These are phyloP conservation scores for Cerastis leucographa DNA, from an alignment of 2,888 invertebrate species.

Conservation along the genomic window DNA sequence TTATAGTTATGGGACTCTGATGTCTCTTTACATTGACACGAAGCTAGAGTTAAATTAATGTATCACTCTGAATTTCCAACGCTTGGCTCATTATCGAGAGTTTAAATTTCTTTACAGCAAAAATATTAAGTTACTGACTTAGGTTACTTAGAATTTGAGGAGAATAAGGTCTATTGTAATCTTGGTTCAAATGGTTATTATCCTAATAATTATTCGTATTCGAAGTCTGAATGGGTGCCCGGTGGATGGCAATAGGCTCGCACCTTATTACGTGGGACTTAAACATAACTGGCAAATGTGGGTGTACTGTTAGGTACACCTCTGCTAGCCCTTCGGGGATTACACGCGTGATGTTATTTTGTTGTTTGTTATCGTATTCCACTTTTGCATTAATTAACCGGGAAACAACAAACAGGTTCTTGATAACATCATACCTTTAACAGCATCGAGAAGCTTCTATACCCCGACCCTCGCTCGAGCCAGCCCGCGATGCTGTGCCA, in stretches of 20 bases:
- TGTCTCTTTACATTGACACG: neutral
- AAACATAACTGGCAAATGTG: too few species aligned
- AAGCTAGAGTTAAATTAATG: neutral
- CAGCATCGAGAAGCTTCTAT: slow-evolving; percentile 15
- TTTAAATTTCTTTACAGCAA: neutral
- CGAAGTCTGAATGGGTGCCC: too few species aligned
- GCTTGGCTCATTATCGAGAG: neutral
- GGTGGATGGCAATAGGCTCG: too few species aligned
- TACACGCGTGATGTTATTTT: too few species aligned
- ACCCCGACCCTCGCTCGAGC: too few species aligned
- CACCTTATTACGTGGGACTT: too few species aligned
- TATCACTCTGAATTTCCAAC: neutral
- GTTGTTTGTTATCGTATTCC: too few species aligned
- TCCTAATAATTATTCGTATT: too few species aligned
- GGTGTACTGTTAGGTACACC: too few species aligned
- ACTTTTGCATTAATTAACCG: too few species aligned
- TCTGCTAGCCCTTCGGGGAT: too few species aligned
- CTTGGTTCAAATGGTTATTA: neutral
- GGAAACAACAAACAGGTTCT: neutral
- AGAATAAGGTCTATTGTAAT: neutral
- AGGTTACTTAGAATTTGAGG: neutral
- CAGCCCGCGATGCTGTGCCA: too few species aligned
- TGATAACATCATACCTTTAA: neutral
- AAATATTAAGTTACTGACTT: neutral
- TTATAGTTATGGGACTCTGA: neutral